Base-by-base conservation (phyloP, 1,140 invertebrate genomes). In the Macrosteles quadrilineatus region DNA sequence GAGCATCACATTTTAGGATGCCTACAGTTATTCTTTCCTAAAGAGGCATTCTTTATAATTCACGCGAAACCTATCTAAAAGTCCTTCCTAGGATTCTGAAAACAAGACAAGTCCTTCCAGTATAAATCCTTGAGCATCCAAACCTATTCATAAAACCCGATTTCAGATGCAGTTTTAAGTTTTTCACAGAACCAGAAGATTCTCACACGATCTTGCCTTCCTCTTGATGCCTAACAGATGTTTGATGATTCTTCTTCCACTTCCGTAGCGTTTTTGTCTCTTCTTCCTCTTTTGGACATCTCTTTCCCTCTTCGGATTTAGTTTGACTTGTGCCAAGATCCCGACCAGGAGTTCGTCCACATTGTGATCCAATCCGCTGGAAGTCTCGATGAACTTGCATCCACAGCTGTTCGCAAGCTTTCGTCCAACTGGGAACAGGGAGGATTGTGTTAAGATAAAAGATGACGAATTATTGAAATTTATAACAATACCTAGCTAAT, bases 321-420 rank as follows among this genome's bases (percentile, higher is more conserved):
- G 76, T 71, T 87, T 85, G 23, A 87, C 85, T 75, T 87, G 86
- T 0, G 86, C 85, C 25, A 93, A 82, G 71, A 93, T 86, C 0
- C 91, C 91, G 1, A 92, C 90, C 11, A 94, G 80, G 0, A 94
- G 81, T 73, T 94, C 90, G 75, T 94, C 91, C 1, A 95, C 89
- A 74, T 93, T 90, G 73, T 92, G 90, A 69, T 91, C 90, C 29
- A 94, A 81, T 0, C 90, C 89, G 2, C 90, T 90, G 0, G 91
- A 93, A 0, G 91, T 92, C 77, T 94, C 92, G 73, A 93, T 92
- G 76, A 92, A 92, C 76, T 93, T 93, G 77, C 90, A 91, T 29
- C 87, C 86, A 73, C 88, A 89, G 19, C 85, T 86, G 70, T 85
- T 87, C n/a, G 90, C 90, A 59, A 92, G 76, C 68, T 84, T 83